Percentiles rank a stretch among this genome's conserved stretches.
Conservation (phyloP, 2,797 vertebrate species). For the Diplodus puntazzo region DNA sequence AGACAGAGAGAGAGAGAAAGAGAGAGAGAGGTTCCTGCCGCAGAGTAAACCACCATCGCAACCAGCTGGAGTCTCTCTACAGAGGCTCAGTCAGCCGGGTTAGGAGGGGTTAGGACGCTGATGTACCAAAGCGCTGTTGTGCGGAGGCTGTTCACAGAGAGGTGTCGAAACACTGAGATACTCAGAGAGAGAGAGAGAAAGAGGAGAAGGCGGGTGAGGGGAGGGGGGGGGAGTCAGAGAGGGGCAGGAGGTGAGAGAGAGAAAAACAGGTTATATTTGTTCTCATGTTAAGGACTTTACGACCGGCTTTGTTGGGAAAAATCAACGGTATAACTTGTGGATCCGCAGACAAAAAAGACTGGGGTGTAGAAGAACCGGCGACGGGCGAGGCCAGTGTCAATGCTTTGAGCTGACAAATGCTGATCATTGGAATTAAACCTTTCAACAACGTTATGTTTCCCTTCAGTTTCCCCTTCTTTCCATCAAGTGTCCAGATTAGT, state of each 20-base stretch:
- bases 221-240: constrained; percentile 12
- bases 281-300: constrained; percentile 39
- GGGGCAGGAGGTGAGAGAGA: constrained; percentile 1
- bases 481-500: not conserved
- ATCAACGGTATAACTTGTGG: constrained; percentile 50
- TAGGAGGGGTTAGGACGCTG: constrained; percentile 67
- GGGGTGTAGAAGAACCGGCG: not conserved
- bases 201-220: not conserved
- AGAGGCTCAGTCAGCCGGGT: constrained; percentile 67
- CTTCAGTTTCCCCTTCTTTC: not conserved
- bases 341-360: not conserved
- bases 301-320: constrained; percentile 43
- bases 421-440: not conserved
- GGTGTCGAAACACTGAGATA: constrained; percentile 44
- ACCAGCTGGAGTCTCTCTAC: constrained; percentile 56
- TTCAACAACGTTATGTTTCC: not conserved
- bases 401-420: not conserved
- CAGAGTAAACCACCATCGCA: constrained; percentile 56
- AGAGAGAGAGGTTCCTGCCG: constrained; percentile 17
- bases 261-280: constrained; percentile 46
- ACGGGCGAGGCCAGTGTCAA: not conserved
- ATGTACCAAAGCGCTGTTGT: constrained; percentile 68
- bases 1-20: not conserved
- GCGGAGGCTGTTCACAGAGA: constrained; percentile 59
- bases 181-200: constrained; percentile 18